Percentiles rank a stretch among this genome's conserved stretches.
Evolutionary conservation across 2,888 invertebrate species (phyloP).

Genomic region (Caenorhabditis virilis): DNA sequence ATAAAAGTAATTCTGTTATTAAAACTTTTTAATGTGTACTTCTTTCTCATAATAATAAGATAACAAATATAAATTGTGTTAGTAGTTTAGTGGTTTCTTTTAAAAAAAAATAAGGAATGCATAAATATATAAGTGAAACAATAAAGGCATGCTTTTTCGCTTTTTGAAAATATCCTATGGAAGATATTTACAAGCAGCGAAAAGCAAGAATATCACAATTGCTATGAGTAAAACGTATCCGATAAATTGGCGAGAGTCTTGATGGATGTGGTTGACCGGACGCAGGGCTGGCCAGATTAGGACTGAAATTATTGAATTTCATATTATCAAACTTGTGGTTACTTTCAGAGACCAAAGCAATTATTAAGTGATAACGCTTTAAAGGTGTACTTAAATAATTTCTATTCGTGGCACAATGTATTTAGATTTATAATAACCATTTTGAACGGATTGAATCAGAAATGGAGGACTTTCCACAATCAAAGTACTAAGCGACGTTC

Average conservation of each 20-base stretch:
- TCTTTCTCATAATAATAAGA: not conserved
- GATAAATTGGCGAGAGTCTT: conserved; percentile 48
- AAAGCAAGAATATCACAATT: conserved; percentile 50
- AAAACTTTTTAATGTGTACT: not conserved
- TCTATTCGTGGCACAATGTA: not conserved
- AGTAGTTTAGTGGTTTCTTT: not conserved
- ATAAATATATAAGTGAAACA: not conserved
- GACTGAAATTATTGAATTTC: conserved; percentile 20
- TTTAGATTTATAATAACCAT: not conserved
- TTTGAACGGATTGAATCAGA: not conserved
- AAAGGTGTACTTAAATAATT: not conserved
- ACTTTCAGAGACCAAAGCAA: not conserved
- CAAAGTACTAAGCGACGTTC: not conserved
- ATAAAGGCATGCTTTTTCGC: not conserved
- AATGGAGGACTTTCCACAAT: not conserved
- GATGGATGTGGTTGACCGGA: conserved; percentile 49
- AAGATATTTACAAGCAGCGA: conserved; percentile 54
- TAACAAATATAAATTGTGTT: not conserved
- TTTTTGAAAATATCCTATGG: conserved; percentile 22
- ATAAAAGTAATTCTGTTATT: not conserved
- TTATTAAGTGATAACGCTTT: not conserved
- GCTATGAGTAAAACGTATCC: conserved; percentile 54
- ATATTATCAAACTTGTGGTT: not conserved
- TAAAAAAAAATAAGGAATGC: not conserved
- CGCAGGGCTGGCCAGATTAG: conserved; percentile 54